Percentiles rank a stretch among this genome's conserved stretches.
phyloP scores from a whole-genome alignment of 2,113 vertebrate species.

The Pteronura brasiliensis region DNA sequence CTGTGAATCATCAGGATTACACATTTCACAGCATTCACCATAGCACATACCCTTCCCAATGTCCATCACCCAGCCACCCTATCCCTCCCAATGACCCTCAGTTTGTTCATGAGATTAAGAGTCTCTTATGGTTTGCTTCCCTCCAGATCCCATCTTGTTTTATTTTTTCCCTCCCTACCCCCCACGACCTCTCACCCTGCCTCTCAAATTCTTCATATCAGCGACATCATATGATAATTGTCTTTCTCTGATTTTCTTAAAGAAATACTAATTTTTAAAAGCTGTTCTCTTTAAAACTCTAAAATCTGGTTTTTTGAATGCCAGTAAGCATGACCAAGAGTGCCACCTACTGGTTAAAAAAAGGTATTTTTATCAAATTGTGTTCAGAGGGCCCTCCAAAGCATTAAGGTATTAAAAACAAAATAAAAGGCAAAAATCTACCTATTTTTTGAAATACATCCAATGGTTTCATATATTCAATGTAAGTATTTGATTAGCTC shows the following conservation, averaged over 20 bases:
- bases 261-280: conserved; percentile 42
- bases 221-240: too few relatives aligned
- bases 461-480: neutral
- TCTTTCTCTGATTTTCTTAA: neutral
- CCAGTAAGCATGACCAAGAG: neutral
- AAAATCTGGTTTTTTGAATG: conserved; percentile 6
- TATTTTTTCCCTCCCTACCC: too few relatives aligned
- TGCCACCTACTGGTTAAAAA: conserved; percentile 56
- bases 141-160: too few relatives aligned
- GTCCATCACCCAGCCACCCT: too few relatives aligned
- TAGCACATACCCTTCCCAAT: too few relatives aligned
- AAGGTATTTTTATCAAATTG: neutral
- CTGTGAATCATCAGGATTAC: too few relatives aligned
- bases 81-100: too few relatives aligned
- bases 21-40: too few relatives aligned
- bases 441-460: neutral
- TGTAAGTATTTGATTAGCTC: neutral
- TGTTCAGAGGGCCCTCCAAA: neutral
- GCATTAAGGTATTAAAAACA: neutral
- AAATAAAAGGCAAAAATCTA: neutral
- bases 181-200: too few relatives aligned
- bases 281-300: conserved; percentile 38
- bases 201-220: too few relatives aligned
- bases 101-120: too few relatives aligned
- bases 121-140: too few relatives aligned